Evolutionary conservation across 2,888 invertebrate species (phyloP), one percentile per base, ranked within the genome.

Genomic region (Eubasilissa splendida): DNA sequence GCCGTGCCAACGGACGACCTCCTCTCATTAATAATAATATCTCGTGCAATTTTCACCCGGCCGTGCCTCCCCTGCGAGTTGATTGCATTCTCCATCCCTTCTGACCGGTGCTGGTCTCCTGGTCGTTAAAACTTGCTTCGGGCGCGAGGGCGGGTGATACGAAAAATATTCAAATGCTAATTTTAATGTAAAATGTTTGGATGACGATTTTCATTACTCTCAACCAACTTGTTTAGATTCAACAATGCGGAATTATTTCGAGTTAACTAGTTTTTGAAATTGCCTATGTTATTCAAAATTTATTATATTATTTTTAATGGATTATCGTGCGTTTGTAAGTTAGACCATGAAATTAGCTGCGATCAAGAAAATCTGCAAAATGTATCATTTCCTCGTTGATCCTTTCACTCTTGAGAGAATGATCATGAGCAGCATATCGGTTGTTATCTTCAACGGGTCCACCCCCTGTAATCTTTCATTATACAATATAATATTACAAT

Each of bases 21-120:
- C 56, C 3, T 33, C 56, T 33, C 58, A 56, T 73, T 73, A 73
- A 73, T 73, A 58, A 73, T 73, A 56, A 73, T 56, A 73, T 60
- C 60, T 60, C 60, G 12, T 70, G 70, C 70, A 54, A 54, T 70
- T 70, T 70, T 70, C 70, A 53, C 53, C n/a, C 53, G 31, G 70
- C 14, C 14, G 70, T 70, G 42, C 42, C 42, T 42, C 42, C 42
- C 42, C 42, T 42, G 42, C 42, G 42, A 42, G 42, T 42, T 42
- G 42, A 42, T 68, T 70, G 53, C 22, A 53, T 52, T 53, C 22
- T 50, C 31, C 70, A 14, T 70, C 52, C 70, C 70, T 53, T 31
- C 66, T 68, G 54, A 53, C 53, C 53, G 53, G 14, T 53, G 52
- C 42, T n/a, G 14, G 42, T 50, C 9, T n/a, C 53, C 52, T 42